Conservation (phyloP, 2,113 vertebrate genomes). For the Lagopus muta region DNA sequence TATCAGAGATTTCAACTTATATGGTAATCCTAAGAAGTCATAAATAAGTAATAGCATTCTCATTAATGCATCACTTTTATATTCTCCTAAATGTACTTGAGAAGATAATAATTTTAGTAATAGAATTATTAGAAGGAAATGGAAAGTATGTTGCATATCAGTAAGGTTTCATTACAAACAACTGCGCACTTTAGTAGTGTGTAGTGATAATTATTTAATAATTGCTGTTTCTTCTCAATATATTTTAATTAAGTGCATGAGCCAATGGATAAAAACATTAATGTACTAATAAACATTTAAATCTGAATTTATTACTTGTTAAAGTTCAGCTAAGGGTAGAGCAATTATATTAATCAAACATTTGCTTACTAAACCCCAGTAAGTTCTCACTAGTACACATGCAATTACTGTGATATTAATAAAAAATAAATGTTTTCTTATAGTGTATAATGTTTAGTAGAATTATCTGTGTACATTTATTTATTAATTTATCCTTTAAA, state of each 20-base stretch:
- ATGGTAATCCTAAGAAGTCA: background rate
- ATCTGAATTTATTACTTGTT: slow-evolving; percentile 26
- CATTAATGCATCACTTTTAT: background rate
- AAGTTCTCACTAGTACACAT: background rate
- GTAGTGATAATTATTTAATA: background rate
- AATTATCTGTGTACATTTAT: background rate
- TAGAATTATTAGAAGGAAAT: background rate
- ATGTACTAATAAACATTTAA: background rate
- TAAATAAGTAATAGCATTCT: background rate
- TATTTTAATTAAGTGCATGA: background rate
- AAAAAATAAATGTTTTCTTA: background rate
- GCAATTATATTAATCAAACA: background rate
- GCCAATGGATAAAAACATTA: background rate
- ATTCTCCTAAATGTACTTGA: background rate
- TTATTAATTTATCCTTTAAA: background rate
- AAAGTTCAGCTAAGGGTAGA: background rate
- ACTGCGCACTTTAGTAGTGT: background rate
- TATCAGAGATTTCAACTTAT: background rate
- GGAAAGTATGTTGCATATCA: background rate
- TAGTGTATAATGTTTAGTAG: background rate
- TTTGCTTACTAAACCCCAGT: background rate
- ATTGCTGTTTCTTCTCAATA: background rate
- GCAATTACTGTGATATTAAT: background rate
- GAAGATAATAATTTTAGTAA: background rate
- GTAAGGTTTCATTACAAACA: background rate